Percentiles rank a stretch among this genome's conserved stretches.
Evolutionary conservation across 2,888 invertebrate species (phyloP).

Genomic region (Cheilosia impressa): DNA sequence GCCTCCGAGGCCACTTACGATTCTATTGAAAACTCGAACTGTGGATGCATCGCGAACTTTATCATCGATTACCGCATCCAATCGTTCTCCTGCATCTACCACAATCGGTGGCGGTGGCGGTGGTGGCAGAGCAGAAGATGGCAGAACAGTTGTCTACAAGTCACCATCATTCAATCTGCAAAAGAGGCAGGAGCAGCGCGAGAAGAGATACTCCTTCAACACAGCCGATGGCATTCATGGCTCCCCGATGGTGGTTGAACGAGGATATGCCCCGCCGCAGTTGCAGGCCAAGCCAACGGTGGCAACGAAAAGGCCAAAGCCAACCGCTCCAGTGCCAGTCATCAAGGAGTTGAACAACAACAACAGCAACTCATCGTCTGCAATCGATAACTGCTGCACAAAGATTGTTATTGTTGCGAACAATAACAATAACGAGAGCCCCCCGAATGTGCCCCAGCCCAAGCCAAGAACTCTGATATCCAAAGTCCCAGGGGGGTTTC

Average conservation of each 20-base stretch:
- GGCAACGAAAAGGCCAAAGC: constrained; percentile 61
- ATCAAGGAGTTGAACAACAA: constrained; percentile 40
- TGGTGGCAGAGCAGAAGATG: constrained; percentile 77
- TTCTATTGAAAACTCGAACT: constrained; percentile 87
- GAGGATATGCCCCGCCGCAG: constrained; percentile 53
- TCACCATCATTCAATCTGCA: constrained; percentile 82
- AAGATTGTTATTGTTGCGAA: constrained; percentile 63
- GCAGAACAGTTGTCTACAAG: constrained; percentile 83
- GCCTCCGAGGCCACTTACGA: constrained; percentile 91
- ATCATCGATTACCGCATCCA: constrained; percentile 70
- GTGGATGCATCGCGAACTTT: constrained; percentile 72
- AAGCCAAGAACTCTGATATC: constrained; percentile 75
- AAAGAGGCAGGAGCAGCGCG: constrained; percentile 80
- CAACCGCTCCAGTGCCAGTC: constrained; percentile 60
- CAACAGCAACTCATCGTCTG: constrained; percentile 60
- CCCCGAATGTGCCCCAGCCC: constrained; percentile 62
- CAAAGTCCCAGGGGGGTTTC: constrained; percentile 75
- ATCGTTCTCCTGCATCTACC: constrained; percentile 61
- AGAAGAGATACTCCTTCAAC: constrained; percentile 76
- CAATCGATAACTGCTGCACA: constrained; percentile 71
- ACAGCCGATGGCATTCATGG: constrained; percentile 52
- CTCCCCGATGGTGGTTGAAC: constrained; percentile 36
- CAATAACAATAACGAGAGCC: constrained; percentile 54
- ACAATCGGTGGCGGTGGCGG: constrained; percentile 22
- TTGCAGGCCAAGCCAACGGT: constrained; percentile 60